Percentiles rank a stretch among this genome's conserved stretches.
Conservation (phyloP, 2,888 invertebrate species). For the Artemia sinica region DNA sequence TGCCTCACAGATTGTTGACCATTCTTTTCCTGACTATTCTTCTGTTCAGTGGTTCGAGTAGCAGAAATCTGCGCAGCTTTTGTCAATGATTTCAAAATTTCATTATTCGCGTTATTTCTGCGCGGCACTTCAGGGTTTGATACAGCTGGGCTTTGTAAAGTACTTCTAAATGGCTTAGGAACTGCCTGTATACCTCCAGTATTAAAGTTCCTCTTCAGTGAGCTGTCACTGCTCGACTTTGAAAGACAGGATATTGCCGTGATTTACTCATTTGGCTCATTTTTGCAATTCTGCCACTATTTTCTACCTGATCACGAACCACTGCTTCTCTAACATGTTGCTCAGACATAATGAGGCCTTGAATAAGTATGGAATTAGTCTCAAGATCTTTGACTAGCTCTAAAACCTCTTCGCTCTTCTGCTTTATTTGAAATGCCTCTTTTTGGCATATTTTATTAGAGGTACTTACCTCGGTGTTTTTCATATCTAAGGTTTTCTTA, state of each 20-base stretch:
- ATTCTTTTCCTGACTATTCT: conserved; percentile 6
- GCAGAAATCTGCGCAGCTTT: neutral
- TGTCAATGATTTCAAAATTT: neutral
- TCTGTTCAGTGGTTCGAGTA: neutral
- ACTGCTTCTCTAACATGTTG: conserved; percentile 4
- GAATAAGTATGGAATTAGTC: neutral
- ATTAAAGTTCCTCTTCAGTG: neutral
- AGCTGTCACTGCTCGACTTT: conserved; percentile 14
- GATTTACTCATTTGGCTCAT: neutral
- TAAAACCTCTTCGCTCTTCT: neutral
- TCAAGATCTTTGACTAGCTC: neutral
- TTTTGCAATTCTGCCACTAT: neutral
- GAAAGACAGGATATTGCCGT: neutral
- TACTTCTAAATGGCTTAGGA: conserved; percentile 1
- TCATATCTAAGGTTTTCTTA: too few relatives aligned
- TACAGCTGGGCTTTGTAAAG: neutral
- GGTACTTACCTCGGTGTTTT: too few relatives aligned
- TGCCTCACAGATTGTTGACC: neutral
- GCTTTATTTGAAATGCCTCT: too few relatives aligned
- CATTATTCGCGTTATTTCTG: neutral
- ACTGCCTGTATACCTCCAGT: neutral
- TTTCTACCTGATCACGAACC: conserved; percentile 13
- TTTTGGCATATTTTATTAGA: too few relatives aligned
- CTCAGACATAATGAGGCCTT: conserved; percentile 8
- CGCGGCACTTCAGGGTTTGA: neutral